phyloP scores from a whole-genome alignment of 2,888 invertebrate genomes.

The Teleiodes luculella region DNA sequence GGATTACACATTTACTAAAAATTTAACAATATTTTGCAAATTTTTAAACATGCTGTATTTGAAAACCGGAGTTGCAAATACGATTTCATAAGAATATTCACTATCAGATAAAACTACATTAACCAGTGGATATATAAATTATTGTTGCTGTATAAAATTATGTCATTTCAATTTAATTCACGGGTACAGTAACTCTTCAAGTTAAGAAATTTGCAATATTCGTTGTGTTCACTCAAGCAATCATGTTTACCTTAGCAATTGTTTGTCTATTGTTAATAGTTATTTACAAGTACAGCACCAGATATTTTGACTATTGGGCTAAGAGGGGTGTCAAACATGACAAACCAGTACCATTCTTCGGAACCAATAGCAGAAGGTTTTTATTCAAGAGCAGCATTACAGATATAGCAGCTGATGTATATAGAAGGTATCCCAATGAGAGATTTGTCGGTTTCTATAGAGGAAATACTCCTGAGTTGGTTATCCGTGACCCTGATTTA shows the following conservation, averaged over 20 bases:
- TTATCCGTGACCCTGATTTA: constrained; percentile 34
- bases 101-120: no score
- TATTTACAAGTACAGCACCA: constrained; percentile 25
- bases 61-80: no score
- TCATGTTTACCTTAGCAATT: neutral
- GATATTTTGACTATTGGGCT: constrained; percentile 29
- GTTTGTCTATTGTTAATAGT: constrained; percentile 5
- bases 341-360: constrained; percentile 29
- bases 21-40: no score
- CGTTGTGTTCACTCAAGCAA: neutral
- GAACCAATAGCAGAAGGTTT: constrained; percentile 23
- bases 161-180: no score
- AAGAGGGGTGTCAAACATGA: constrained; percentile 28
- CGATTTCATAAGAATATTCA: no score
- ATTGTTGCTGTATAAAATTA: no score
- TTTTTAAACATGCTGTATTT: no score
- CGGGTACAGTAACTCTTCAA: no score
- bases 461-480: constrained; percentile 25
- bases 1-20: no score
- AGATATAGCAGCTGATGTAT: constrained; percentile 26
- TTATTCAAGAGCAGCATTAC: constrained; percentile 25
- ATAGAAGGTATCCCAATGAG: constrained; percentile 31
- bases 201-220: neutral
- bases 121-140: no score
- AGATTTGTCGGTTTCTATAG: constrained; percentile 33